Percentiles rank a stretch among this genome's conserved stretches.
Evolutionary conservation across 2,888 invertebrate genomes (phyloP).

Genomic region (Drosophila putrida): DNA sequence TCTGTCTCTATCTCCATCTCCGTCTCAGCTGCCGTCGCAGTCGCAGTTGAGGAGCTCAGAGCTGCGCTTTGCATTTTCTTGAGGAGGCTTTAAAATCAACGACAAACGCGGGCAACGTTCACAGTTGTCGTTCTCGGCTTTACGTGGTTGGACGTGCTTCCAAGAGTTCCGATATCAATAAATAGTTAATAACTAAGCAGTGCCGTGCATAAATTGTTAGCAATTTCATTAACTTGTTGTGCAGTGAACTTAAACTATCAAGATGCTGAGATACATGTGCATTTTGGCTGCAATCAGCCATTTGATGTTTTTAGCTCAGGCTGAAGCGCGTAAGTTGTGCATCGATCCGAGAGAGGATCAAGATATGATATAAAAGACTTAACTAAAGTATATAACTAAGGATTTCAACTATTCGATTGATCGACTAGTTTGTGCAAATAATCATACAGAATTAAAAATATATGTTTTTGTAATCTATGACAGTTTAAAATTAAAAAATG

Average conservation of each 20-base stretch:
- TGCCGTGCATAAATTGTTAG: slow-evolving; percentile 16
- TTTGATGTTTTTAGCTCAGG: slow-evolving; percentile 34
- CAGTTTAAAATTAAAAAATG: no score
- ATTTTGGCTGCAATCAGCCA: slow-evolving; percentile 50
- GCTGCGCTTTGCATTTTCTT: slow-evolving; percentile 31
- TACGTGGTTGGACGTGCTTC: slow-evolving; percentile 54
- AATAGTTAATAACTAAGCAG: slow-evolving; percentile 13
- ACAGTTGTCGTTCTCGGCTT: slow-evolving; percentile 71
- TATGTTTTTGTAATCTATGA: no score
- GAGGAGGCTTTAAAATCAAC: slow-evolving; percentile 66
- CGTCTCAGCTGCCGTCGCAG: slow-evolving; percentile 11
- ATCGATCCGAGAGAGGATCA: neutral
- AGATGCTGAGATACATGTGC: slow-evolving; percentile 57
- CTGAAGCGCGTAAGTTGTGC: slow-evolving; percentile 63
- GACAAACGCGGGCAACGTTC: slow-evolving; percentile 34
- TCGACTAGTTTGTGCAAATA: no score
- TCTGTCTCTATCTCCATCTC: slow-evolving; percentile 33
- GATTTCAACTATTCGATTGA: neutral
- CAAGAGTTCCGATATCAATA: slow-evolving; percentile 16
- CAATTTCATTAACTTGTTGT: slow-evolving; percentile 1
- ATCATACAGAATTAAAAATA: no score
- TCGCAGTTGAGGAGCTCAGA: slow-evolving; percentile 18
- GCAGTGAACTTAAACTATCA: slow-evolving; percentile 6
- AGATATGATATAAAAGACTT: neutral
- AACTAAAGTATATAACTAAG: neutral